Base-by-base conservation (phyloP, 92 coral and sea anemone genomes). In the Plumapathes pennacea region DNA sequence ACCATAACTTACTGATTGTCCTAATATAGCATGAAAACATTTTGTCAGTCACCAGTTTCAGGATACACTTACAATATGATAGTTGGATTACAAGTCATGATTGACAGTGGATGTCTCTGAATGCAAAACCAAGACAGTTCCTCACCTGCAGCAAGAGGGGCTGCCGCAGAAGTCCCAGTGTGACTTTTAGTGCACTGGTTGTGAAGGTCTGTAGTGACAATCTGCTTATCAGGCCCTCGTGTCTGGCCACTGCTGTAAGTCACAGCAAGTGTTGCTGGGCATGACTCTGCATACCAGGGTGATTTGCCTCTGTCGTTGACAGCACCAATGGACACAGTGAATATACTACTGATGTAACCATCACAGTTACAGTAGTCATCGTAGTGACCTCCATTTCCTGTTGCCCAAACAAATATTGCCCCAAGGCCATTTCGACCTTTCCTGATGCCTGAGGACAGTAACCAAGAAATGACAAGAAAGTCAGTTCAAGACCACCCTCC, bases 121-220 rank as follows among this genome's bases (percentile, higher is more conserved):
- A n/a, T n/a, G n/a, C n/a, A n/a, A n/a, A n/a, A n/a, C n/a, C n/a
- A n/a, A n/a, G n/a, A n/a, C n/a, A n/a, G n/a, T n/a, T n/a, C n/a
- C n/a, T n/a, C n/a, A 94, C 99, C 99, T 60, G 99, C 99, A 57
- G 99, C 99, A 45, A 94, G 84, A 29, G 99, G 99, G 4, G 99
- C 99, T 21, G 99, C 99, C 1, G 99, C 99, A 12, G 99, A 94
- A 3, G 99, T 94, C 30, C 99, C 99, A 42, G 97, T 94, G 68
- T 94, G 99, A 9, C 84, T 77, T 34, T 61, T 78, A 20, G 99
- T 94, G 44, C 99, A 94, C 20, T 61, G 18, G 28, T 81, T 69
- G 27, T 64, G 84, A 28, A 94, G 71, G 19, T 94, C 99, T 21
- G 99, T 94, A 7, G 97, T 88, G 45, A 90, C 85, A 31, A 94